A percentile compares a stretch with the other conserved stretches of the same genome.
Conservation (phyloP, 2,797 vertebrate species). For the Brachyalestes nurse region DNA sequence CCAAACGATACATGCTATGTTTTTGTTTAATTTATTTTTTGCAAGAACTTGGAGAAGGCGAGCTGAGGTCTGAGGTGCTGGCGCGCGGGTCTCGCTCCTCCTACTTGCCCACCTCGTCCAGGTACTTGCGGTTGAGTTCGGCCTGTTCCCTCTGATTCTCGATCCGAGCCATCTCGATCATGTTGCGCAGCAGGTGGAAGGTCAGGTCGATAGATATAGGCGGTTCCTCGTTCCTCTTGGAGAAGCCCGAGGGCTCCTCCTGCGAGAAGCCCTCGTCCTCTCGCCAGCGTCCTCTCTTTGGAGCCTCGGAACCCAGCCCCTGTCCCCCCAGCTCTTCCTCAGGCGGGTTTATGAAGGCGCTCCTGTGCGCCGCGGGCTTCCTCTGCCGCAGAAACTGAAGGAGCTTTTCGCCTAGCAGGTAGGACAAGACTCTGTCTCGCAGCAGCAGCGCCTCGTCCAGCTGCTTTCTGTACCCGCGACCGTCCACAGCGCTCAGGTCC, state of each 20-base stretch:
- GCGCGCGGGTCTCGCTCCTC: neutral
- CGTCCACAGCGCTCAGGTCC: constrained; percentile 65
- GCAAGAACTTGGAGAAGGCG: constrained; percentile 35
- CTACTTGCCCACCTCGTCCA: constrained; percentile 92
- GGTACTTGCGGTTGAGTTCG: constrained; percentile 86
- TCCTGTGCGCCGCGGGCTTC: constrained; percentile 45
- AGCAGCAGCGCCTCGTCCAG: constrained; percentile 68
- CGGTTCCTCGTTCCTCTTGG: constrained; percentile 82
- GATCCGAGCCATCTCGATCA: constrained; percentile 88
- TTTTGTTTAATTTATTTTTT: constrained; percentile 22
- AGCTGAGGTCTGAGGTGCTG: constrained; percentile 5
- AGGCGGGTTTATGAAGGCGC: constrained; percentile 4
- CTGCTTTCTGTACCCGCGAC: constrained; percentile 64
- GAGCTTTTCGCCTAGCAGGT: constrained; percentile 69
- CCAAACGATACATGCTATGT: neutral
- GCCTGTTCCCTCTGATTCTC: constrained; percentile 89
- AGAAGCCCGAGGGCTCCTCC: constrained; percentile 61
- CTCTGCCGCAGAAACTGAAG: constrained; percentile 63
- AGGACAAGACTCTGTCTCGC: constrained; percentile 63
- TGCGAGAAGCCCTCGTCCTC: constrained; percentile 51
- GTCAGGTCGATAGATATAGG: constrained; percentile 94
- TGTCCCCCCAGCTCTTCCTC: neutral
- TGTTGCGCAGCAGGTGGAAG: constrained; percentile 92
- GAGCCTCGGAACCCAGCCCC: neutral
- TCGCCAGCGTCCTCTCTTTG: constrained; percentile 27